Base-by-base conservation (phyloP, 1,140 invertebrate genomes). In the Dendroctonus ponderosae region DNA sequence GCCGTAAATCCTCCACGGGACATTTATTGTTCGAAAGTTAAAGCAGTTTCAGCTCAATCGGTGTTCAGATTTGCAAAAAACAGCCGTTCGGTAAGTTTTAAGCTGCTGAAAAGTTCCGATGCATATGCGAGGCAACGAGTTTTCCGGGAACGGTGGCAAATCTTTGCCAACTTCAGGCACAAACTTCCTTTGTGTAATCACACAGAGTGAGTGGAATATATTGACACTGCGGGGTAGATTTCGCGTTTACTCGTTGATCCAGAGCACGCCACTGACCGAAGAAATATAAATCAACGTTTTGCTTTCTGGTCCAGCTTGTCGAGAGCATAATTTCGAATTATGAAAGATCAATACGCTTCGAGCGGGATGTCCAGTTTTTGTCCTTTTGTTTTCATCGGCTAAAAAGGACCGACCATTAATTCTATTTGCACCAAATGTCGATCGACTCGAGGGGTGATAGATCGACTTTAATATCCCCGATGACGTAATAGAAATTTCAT, bases 251-350 rank as follows among this genome's bases (percentile, higher is more conserved):
- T 50, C 3, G 26, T 50, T 0, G 7, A n/a, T 12, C 48, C 26
- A 11, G 12, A 50, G 12, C 12, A 14, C 48, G 48, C 48, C 48
- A 7, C 48, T 50, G 48, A 14, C 7, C 7, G n/a, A 12, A 50
- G 26, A 50, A 7, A 50, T 8, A 50, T 50, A 50, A 50, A 50
- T 50, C 48, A 50, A 11, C 12, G n/a, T 11, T 14, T 7, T 14
- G 26, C 48, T 50, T 50, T 50, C 26, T 50, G 26, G 7, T 50
- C 12, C 7, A 50, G 12, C 56, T 43, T 44, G 42, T 42, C 56
- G 42, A 58, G 40, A 44, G 56, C 56, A 58, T 58, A 58, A 58
- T 58, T 58, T 58, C 11, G n/a, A 42, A 58, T 58, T 58, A 58
- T 58, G 56, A 58, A 58, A 44, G 56, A 58, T 58, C 56, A 58